Conservation (phyloP, 2,888 invertebrate species). For the Mystacides longicornis region DNA sequence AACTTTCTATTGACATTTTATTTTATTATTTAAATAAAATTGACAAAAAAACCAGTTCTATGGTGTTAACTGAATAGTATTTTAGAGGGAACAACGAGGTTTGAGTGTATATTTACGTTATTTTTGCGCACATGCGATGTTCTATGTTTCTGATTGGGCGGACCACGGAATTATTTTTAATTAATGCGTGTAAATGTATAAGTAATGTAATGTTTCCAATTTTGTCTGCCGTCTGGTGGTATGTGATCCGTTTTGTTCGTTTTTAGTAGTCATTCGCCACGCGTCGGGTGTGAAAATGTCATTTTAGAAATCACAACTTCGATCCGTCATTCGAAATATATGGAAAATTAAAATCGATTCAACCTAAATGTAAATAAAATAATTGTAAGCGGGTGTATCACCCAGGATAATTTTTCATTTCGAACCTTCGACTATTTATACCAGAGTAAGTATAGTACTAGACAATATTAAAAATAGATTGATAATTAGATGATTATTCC, state of each 20-base stretch:
- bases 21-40: too few relatives aligned
- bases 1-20: too few relatives aligned
- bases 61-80: too few relatives aligned
- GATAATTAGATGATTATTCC: too few relatives aligned
- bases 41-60: too few relatives aligned
- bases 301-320: background rate
- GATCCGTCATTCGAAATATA: too few relatives aligned
- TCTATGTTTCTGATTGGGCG: background rate
- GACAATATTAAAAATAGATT: too few relatives aligned
- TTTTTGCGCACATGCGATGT: slow-evolving; percentile 2
- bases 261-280: background rate
- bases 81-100: too few relatives aligned
- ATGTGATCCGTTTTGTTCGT: background rate
- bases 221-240: background rate
- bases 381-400: too few relatives aligned
- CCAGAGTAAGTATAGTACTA: too few relatives aligned
- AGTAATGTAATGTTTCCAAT: slow-evolving; percentile 2
- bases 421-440: background rate
- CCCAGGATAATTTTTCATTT: too few relatives aligned
- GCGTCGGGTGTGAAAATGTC: slow-evolving; percentile 1
- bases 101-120: background rate
- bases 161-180: slow-evolving; percentile 2
- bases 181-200: slow-evolving; percentile 2
- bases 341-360: background rate
- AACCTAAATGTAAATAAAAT: background rate